Percentiles rank a stretch among this genome's conserved stretches.
Evolutionary conservation across 2,888 invertebrate genomes (phyloP).

Genomic region (Clitarchus hookeri): DNA sequence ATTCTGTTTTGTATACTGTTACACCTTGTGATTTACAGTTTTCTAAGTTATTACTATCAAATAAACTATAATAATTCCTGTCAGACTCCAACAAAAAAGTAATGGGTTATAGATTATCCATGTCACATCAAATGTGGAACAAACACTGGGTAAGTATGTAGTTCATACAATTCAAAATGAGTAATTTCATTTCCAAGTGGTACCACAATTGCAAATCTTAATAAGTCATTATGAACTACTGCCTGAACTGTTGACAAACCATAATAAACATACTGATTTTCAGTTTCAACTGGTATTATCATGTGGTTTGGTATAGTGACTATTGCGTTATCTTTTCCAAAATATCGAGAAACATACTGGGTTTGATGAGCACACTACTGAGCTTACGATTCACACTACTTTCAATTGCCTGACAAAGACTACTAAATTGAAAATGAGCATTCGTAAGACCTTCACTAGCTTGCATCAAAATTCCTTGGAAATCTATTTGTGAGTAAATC

Average conservation of each 20-base stretch:
- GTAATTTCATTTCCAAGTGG: neutral
- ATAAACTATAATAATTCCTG: no score
- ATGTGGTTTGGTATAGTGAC: neutral
- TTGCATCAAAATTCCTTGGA: neutral
- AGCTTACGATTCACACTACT: neutral
- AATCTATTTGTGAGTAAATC: neutral
- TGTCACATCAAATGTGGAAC: neutral
- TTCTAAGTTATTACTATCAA: no score
- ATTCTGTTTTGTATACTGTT: no score
- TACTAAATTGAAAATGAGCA: neutral
- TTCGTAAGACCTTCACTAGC: neutral
- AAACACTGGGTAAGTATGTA: neutral
- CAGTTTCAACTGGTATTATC: neutral
- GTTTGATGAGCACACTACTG: neutral
- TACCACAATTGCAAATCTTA: neutral
- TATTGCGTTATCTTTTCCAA: neutral
- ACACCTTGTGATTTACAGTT: no score
- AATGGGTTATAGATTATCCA: no score
- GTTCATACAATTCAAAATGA: neutral
- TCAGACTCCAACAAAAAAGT: no score
- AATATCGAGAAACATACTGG: neutral
- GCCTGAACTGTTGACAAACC: neutral
- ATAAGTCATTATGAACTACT: neutral
- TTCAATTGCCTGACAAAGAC: neutral
- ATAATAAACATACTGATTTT: neutral